phyloP scores from a whole-genome alignment of 2,888 invertebrate genomes.

The Lepidocyrtinus sp. region DNA sequence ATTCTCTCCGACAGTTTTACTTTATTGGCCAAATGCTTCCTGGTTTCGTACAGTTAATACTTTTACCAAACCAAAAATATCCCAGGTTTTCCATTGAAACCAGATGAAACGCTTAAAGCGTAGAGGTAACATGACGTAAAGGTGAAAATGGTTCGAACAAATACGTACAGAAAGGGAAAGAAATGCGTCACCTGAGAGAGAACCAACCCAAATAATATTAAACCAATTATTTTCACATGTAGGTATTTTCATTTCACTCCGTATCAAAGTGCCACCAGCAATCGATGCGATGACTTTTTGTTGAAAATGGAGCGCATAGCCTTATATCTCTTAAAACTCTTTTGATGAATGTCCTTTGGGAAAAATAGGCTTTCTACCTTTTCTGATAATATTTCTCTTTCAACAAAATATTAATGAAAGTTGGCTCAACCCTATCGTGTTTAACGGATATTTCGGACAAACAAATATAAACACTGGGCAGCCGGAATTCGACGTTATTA shows the following conservation, averaged over 20 bases:
- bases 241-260: background rate
- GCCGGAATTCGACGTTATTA: background rate
- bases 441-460: background rate
- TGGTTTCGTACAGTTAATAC: background rate
- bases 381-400: background rate
- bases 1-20: slow-evolving; percentile 23
- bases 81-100: too few species aligned
- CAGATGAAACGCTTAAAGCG: too few species aligned
- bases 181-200: too few species aligned
- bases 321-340: too few species aligned
- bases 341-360: too few species aligned
- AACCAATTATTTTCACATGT: background rate
- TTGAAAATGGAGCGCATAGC: background rate
- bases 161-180: too few species aligned
- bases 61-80: background rate
- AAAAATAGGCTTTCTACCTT: too few species aligned
- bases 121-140: too few species aligned
- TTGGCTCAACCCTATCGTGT: background rate
- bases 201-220: background rate
- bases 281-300: background rate
- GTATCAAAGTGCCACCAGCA: background rate
- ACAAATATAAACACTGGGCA: background rate
- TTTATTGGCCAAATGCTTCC: slow-evolving; percentile 36
- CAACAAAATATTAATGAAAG: background rate
- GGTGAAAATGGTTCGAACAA: background rate